Percentiles rank a stretch among this genome's conserved stretches.
These are phyloP conservation scores for Menidia beryllina DNA, from an alignment of 2,113 vertebrate species.

Conservation along the genomic window DNA sequence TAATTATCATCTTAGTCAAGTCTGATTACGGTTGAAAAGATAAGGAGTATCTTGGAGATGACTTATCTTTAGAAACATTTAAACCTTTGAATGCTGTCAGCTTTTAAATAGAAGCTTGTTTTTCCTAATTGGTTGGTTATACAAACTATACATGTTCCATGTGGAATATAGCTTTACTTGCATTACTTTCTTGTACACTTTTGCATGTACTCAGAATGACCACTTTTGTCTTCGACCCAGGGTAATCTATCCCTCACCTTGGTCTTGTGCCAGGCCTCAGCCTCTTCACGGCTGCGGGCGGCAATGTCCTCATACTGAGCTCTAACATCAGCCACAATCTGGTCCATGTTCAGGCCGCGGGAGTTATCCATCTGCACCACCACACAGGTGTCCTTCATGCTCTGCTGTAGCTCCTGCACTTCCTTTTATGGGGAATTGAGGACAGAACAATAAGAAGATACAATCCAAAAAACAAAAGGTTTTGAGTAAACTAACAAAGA, in stretches of 20 bases:
- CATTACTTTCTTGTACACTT: background rate
- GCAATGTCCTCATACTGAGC: conserved; percentile 85
- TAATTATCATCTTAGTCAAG: conserved; percentile 8
- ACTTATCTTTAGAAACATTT: background rate
- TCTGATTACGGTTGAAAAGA: background rate
- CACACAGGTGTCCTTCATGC: conserved; percentile 82
- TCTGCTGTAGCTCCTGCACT: conserved; percentile 81
- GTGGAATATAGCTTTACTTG: background rate
- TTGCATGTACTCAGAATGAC: no score
- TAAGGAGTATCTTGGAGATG: background rate
- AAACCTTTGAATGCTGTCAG: background rate
- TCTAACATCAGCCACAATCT: conserved; percentile 83
- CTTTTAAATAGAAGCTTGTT: conserved; percentile 7
- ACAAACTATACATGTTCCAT: no score
- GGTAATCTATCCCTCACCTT: conserved; percentile 77
- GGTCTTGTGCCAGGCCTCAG: conserved; percentile 84
- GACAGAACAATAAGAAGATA: conserved; percentile 3
- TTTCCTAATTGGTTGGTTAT: background rate
- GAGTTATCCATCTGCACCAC: conserved; percentile 90
- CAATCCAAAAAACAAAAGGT: background rate
- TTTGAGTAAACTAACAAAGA: background rate
- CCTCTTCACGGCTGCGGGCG: conserved; percentile 78
- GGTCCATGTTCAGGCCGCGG: conserved; percentile 84
- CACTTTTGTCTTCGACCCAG: background rate
- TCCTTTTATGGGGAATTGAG: conserved; percentile 77